Conservation (phyloP, 2,113 vertebrate species). For the Pituophis catenifer region DNA sequence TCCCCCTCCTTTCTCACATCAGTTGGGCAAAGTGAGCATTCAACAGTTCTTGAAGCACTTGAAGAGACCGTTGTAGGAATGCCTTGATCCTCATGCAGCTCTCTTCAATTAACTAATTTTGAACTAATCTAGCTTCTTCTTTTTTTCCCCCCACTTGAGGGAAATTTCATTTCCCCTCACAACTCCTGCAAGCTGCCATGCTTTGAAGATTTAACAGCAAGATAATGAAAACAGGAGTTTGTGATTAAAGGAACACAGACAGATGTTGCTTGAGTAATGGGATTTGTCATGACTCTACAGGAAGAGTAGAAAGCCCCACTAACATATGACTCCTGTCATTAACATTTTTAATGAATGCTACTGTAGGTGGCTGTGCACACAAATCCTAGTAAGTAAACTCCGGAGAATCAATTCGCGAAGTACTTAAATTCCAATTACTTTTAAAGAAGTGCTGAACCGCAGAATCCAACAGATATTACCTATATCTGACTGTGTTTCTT, state of each 20-base stretch:
- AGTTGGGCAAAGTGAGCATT: not conserved
- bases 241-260: conserved; percentile 49
- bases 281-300: conserved; percentile 52
- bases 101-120: conserved; percentile 49
- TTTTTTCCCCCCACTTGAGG: conserved; percentile 19
- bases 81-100: not conserved
- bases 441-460: conserved; percentile 42
- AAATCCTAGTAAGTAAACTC: conserved; percentile 58
- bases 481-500: not conserved
- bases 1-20: not conserved
- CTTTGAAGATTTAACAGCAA: conserved; percentile 57
- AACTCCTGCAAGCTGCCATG: conserved; percentile 28
- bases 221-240: conserved; percentile 47
- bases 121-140: conserved; percentile 33
- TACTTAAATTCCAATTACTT: conserved; percentile 47
- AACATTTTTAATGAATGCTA: conserved; percentile 57
- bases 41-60: not conserved
- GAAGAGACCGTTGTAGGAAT: not conserved
- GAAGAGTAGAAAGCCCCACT: conserved; percentile 49
- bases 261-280: conserved; percentile 52
- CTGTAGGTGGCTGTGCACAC: conserved; percentile 43
- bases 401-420: conserved; percentile 50
- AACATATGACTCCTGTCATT: conserved; percentile 58
- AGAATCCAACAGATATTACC: not conserved
- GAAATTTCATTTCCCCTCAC: conserved; percentile 25